Conservation (phyloP, 2,797 vertebrate species). For the Gymnothorax javanicus region DNA sequence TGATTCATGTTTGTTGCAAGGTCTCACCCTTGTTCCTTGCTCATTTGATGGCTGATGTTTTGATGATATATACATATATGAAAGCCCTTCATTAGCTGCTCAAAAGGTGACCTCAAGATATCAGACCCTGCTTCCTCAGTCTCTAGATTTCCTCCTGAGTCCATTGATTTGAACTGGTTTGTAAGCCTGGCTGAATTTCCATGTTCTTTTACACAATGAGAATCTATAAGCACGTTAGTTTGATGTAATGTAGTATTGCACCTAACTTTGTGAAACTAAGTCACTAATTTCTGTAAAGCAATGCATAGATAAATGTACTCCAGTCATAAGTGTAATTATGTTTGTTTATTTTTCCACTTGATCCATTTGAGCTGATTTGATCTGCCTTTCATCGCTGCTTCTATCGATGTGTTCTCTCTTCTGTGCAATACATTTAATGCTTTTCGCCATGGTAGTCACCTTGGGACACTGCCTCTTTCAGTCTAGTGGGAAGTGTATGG, state of each 20-base stretch:
- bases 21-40: slow-evolving; percentile 2
- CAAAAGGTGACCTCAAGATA: neutral
- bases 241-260: neutral
- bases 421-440: slow-evolving; percentile 8
- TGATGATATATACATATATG: neutral
- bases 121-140: neutral
- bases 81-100: neutral
- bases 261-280: neutral
- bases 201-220: neutral
- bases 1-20: neutral
- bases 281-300: neutral
- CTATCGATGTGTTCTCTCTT: slow-evolving; percentile 10
- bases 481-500: neutral
- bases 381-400: neutral
- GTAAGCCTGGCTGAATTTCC: neutral
- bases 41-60: neutral
- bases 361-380: neutral
- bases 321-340: neutral
- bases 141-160: neutral
- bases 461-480: slow-evolving; percentile 27
- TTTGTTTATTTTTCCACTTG: neutral
- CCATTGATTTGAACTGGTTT: neutral
- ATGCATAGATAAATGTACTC: neutral
- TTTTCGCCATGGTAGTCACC: slow-evolving; percentile 25
- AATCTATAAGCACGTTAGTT: neutral